These are phyloP conservation scores for Aphelenchoides besseyi DNA, from an alignment of 1,140 invertebrate species.

Conservation along the genomic window DNA sequence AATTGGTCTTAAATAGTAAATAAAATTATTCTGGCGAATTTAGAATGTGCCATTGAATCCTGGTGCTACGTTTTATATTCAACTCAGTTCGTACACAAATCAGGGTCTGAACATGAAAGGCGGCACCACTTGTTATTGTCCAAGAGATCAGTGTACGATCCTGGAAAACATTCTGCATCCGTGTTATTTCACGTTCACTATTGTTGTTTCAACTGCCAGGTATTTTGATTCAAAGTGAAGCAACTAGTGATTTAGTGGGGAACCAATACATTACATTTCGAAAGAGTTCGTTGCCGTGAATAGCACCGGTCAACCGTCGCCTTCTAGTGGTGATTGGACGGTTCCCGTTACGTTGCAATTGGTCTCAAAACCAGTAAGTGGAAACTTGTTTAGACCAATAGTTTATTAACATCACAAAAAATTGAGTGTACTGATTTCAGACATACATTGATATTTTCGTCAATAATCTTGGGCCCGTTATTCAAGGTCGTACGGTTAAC, in stretches of 20 bases:
- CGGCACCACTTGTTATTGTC: slow-evolving; percentile 22
- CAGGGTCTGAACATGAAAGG: slow-evolving; percentile 1
- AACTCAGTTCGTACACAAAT: slow-evolving; percentile 2
- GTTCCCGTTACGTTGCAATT: slow-evolving; percentile 16
- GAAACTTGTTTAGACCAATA: neutral
- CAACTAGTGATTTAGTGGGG: neutral
- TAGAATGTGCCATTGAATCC: slow-evolving; percentile 8
- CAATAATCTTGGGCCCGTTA: slow-evolving; percentile 33
- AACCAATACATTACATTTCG: slow-evolving; percentile 10
- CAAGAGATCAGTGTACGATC: neutral
- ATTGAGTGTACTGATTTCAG: slow-evolving; percentile 3
- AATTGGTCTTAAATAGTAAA: too few species aligned
- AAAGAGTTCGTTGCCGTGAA: slow-evolving; percentile 1
- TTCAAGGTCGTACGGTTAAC: slow-evolving; percentile 18
- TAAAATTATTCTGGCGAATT: too few species aligned
- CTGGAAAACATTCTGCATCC: slow-evolving; percentile 21
- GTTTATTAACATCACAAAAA: neutral
- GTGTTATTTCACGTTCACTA: slow-evolving; percentile 31
- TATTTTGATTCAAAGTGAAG: neutral
- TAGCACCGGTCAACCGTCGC: neutral
- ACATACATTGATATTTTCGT: slow-evolving; percentile 33
- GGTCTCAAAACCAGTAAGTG: slow-evolving; percentile 24
- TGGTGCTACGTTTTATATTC: slow-evolving; percentile 8
- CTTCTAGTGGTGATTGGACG: slow-evolving; percentile 4
- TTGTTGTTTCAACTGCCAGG: slow-evolving; percentile 23